These are phyloP conservation scores for Camelus dromedarius DNA, from an alignment of 2,113 vertebrate genomes.

Conservation along the genomic window DNA sequence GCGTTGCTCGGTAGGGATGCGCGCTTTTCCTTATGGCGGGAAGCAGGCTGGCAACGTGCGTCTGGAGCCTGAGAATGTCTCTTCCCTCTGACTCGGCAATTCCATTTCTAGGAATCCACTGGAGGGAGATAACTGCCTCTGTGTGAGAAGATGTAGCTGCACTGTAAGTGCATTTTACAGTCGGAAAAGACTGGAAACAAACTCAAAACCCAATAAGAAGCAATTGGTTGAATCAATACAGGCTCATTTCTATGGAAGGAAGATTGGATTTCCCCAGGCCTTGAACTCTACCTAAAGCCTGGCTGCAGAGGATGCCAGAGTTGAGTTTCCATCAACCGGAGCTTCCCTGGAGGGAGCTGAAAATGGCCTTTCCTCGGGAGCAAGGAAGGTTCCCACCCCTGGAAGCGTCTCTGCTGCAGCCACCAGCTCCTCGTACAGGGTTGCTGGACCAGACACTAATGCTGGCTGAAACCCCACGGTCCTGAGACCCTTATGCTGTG, in stretches of 20 bases:
- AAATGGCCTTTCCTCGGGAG: not conserved
- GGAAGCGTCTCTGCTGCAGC: rapidly evolving
- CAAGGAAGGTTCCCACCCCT: rapidly evolving
- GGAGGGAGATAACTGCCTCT: not conserved
- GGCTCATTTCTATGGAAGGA: not conserved
- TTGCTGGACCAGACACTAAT: rapidly evolving
- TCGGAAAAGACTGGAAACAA: not conserved
- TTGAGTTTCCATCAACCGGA: not conserved
- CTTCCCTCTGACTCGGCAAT: not conserved
- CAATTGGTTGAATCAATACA: not conserved
- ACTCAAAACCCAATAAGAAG: not conserved
- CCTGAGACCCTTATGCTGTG: not conserved
- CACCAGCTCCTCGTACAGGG: rapidly evolving
- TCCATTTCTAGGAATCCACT: not conserved
- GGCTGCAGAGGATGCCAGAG: not conserved
- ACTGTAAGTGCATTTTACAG: not conserved
- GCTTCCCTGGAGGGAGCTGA: rapidly evolving
- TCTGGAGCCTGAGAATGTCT: not conserved
- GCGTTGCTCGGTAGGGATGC: rapidly evolving
- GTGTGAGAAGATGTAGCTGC: not conserved
- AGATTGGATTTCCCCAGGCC: not conserved
- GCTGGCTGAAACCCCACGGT: too few species aligned
- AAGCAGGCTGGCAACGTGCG: not conserved
- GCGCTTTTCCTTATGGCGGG: rapidly evolving
- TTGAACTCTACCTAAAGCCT: not conserved